Evolutionary conservation across 2,113 vertebrate species (phyloP).

Genomic region (Hymenochirus boettgeri): DNA sequence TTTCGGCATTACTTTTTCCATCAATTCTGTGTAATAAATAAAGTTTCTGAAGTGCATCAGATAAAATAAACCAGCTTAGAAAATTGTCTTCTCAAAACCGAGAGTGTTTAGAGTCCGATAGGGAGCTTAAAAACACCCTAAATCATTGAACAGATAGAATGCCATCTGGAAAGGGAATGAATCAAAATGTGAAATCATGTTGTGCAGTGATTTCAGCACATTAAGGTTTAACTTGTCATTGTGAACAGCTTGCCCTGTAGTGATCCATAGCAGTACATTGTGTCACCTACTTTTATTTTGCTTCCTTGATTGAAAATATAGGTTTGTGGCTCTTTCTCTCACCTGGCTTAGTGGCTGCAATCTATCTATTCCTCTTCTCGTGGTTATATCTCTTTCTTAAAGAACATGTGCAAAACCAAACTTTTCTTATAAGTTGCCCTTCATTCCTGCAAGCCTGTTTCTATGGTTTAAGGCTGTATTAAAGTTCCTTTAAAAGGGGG

Average conservation of each 20-base stretch:
- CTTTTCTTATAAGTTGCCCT: too few relatives aligned
- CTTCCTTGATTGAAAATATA: background rate
- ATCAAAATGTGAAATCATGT: slow-evolving; percentile 23
- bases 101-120: slow-evolving; percentile 15
- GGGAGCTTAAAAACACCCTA: slow-evolving; percentile 10
- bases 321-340: background rate
- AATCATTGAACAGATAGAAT: slow-evolving; percentile 23
- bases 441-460: too few relatives aligned
- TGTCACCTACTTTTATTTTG: background rate
- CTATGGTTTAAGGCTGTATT: too few relatives aligned
- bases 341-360: background rate
- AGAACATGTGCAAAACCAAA: too few relatives aligned
- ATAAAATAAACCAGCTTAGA: slow-evolving; percentile 15
- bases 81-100: slow-evolving; percentile 6
- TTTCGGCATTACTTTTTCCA: too few relatives aligned
- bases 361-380: too few relatives aligned
- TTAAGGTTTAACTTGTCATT: background rate
- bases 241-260: slow-evolving; percentile 19
- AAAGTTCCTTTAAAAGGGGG: too few relatives aligned
- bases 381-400: too few relatives aligned
- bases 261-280: slow-evolving; percentile 13
- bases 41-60: background rate
- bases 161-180: slow-evolving; percentile 14
- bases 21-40: background rate
- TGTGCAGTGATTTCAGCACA: background rate